These are phyloP conservation scores for Eretmochelys imbricata DNA, from an alignment of 2,113 vertebrate species.

Conservation along the genomic window DNA sequence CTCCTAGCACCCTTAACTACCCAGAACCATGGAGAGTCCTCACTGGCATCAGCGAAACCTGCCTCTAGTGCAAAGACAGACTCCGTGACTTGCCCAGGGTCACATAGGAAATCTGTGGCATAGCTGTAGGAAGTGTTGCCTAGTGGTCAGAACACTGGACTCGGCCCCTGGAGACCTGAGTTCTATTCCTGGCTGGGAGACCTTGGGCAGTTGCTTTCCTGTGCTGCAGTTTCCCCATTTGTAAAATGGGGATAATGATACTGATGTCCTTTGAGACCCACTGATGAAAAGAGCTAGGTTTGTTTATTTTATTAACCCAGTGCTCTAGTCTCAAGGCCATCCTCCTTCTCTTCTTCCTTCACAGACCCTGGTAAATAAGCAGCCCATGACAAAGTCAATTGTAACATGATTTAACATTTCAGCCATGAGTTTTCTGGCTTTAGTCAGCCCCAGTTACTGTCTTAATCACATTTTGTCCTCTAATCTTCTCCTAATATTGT, in stretches of 20 bases:
- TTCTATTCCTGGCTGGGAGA: not conserved
- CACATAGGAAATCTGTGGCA: not conserved
- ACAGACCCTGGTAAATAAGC: slow-evolving; percentile 7
- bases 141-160: not conserved
- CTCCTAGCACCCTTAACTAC: not conserved
- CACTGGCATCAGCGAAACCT: not conserved
- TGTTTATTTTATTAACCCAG: not conserved
- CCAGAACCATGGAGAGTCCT: not conserved
- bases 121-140: not conserved
- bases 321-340: not conserved
- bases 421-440: slow-evolving; percentile 37
- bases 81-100: not conserved
- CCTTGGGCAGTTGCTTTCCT: not conserved
- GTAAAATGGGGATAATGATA: not conserved
- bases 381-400: not conserved
- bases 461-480: slow-evolving; percentile 43
- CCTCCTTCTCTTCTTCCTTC: not conserved
- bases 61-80: not conserved
- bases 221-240: not conserved
- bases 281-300: not conserved
- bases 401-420: slow-evolving; percentile 30
- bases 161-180: not conserved
- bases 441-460: slow-evolving; percentile 3
- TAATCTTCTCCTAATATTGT: not conserved
- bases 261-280: not conserved